Base-by-base conservation (phyloP, 2,113 vertebrate genomes). In the Irena cyanogastra region DNA sequence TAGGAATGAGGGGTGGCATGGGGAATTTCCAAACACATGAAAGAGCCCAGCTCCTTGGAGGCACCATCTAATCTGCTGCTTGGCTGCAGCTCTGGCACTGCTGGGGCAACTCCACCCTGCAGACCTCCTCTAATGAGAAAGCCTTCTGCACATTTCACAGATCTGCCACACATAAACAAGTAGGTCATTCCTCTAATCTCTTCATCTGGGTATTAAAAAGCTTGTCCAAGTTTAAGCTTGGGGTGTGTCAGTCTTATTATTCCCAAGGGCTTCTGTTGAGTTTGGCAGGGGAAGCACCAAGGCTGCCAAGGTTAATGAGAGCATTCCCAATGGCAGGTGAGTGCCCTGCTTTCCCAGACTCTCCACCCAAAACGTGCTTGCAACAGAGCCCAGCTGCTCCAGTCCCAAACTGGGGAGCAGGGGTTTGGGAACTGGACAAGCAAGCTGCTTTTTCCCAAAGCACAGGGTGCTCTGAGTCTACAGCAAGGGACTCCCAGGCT, bases 101-200 rank as follows among this genome's bases (percentile, higher is more conserved):
- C 37, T 54, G 72, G 83, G 64, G 45, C 28, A 10, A 9, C 80
- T 66, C 79, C 79, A 89, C 89, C 70, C 83, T 44, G 49, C 79
- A 83, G 77, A 77, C 54, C 26, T 88, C 66, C 79, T 28, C 70
- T 94, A 68, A 92, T 39, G 79, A 97, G 90, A 93, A 71, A 95
- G 57, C 87, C 91, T 92, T 91, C 88, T 91, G 78, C 79, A 94
- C 54, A 39, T 81, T 95, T 88, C 37, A 41, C 74, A 83, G 90
- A 79, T 52, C 82, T 5, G 3, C 69, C 87, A 93, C 79, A 33
- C 18, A 39, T 13, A 91, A 96, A 84, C 90, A 97, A 97, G 54
- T 97, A 95, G 96, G 96, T 96, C 96, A 95, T 81, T 91, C 75
- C 83, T 71, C 57, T 97, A 97, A 97, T 96, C 95, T 93, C 65